These are phyloP conservation scores for Perizoma flavofasciatum DNA, from an alignment of 2,888 invertebrate species.

Conservation along the genomic window DNA sequence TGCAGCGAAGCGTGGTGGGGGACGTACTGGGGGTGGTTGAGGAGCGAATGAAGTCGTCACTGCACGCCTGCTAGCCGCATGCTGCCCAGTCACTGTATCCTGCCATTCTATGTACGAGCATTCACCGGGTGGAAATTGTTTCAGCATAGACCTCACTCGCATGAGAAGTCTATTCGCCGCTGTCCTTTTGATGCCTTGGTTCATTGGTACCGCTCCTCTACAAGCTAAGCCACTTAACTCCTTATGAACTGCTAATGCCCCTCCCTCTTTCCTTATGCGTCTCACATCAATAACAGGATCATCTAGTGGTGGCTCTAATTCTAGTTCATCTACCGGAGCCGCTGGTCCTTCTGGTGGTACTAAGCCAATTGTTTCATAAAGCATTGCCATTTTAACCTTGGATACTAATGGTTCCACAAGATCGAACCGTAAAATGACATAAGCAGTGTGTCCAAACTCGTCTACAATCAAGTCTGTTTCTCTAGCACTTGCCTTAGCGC, in stretches of 20 bases:
- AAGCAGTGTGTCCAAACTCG: constrained; percentile 60
- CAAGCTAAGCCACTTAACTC: constrained; percentile 67
- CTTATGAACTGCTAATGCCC: constrained; percentile 72
- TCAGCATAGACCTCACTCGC: constrained; percentile 67
- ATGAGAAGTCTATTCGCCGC: constrained; percentile 71
- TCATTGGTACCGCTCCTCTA: constrained; percentile 63
- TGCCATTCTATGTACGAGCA: constrained; percentile 66
- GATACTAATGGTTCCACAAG: constrained; percentile 59
- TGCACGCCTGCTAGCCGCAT: constrained; percentile 67
- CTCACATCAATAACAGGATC: constrained; percentile 59
- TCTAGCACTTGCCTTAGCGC: constrained; percentile 62
- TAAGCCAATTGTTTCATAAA: constrained; percentile 62
- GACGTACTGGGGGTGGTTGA: constrained; percentile 55
- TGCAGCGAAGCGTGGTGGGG: constrained; percentile 51
- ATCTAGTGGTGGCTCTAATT: constrained; percentile 49
- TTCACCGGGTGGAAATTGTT: constrained; percentile 65
- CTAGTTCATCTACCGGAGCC: constrained; percentile 52
- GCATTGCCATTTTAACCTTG: constrained; percentile 54
- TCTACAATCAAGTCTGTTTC: constrained; percentile 57
- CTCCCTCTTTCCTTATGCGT: constrained; percentile 65
- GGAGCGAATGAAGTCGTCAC: constrained; percentile 74
- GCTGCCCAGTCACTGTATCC: constrained; percentile 69
- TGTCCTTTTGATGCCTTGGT: constrained; percentile 71
- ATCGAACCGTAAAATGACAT: constrained; percentile 65
- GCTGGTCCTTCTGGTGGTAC: constrained; percentile 47